These are phyloP conservation scores for Arrhamphus sclerolepis DNA, from an alignment of 2,797 vertebrate genomes.

Conservation along the genomic window DNA sequence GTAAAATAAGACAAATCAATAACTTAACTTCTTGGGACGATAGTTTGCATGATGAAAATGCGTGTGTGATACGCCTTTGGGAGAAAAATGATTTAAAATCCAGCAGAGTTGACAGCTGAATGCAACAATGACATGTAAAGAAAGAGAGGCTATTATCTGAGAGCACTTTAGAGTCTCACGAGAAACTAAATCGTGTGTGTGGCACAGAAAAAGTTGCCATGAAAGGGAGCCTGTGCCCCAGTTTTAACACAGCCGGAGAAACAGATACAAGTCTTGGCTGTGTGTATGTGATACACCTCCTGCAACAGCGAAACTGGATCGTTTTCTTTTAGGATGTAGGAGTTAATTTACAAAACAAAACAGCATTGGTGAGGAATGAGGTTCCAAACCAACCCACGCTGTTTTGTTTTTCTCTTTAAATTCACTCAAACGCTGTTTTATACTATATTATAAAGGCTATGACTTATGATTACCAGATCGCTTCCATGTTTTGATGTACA, in stretches of 20 bases:
- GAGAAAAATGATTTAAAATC: neutral
- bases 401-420: too few species aligned
- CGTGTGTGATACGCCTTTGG: neutral
- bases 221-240: constrained; percentile 49
- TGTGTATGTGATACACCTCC: constrained; percentile 31
- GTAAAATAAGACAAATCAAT: too few species aligned
- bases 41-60: neutral
- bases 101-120: constrained; percentile 27
- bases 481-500: too few species aligned
- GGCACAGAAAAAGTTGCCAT: constrained; percentile 55
- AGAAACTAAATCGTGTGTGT: constrained; percentile 64
- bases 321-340: constrained; percentile 6
- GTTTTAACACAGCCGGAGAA: constrained; percentile 46
- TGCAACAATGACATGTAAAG: constrained; percentile 37
- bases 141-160: constrained; percentile 54
- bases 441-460: too few species aligned
- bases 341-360: constrained; percentile 26
- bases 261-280: constrained; percentile 9
- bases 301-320: constrained; percentile 22
- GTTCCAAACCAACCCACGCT: neutral
- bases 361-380: neutral
- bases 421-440: too few species aligned
- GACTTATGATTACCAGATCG: too few species aligned
- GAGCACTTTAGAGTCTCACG: constrained; percentile 48
- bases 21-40: neutral